These are phyloP conservation scores for Ecliptopera silaceata DNA, from an alignment of 2,888 invertebrate genomes.

Conservation along the genomic window DNA sequence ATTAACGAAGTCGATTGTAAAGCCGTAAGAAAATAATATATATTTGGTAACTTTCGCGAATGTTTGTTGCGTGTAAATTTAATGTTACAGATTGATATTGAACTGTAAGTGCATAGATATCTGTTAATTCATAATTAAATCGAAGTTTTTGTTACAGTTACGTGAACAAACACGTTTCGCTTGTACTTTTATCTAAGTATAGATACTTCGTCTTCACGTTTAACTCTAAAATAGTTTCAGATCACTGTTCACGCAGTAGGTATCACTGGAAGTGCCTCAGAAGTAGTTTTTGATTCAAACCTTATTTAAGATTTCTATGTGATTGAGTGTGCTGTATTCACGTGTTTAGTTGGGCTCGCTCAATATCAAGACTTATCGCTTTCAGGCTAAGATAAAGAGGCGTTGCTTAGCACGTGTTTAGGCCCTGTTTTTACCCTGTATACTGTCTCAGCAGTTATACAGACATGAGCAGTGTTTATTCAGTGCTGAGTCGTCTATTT, in stretches of 20 bases:
- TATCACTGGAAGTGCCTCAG: constrained; percentile 57
- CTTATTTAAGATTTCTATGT: constrained; percentile 53
- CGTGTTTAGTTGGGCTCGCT: constrained; percentile 79
- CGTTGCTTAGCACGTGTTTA: constrained; percentile 13
- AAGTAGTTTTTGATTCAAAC: constrained; percentile 38
- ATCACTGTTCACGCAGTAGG: constrained; percentile 50
- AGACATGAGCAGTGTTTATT: neutral
- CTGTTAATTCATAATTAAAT: constrained; percentile 65
- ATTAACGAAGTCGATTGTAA: constrained; percentile 72
- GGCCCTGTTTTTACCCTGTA: neutral
- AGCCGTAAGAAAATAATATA: constrained; percentile 76
- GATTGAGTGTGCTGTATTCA: constrained; percentile 72
- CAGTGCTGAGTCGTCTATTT: constrained; percentile 20
- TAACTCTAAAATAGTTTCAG: constrained; percentile 41
- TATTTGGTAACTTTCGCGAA: constrained; percentile 79
- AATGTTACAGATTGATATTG: constrained; percentile 73
- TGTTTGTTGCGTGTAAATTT: constrained; percentile 77
- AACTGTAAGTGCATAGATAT: constrained; percentile 67
- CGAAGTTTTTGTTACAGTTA: constrained; percentile 62
- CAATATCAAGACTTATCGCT: constrained; percentile 81
- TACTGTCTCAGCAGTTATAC: neutral
- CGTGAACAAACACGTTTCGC: constrained; percentile 73
- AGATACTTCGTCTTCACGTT: constrained; percentile 38
- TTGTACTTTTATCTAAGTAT: constrained; percentile 44
- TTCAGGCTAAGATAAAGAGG: constrained; percentile 42